Percentiles rank a stretch among this genome's conserved stretches.
Conservation (phyloP, 2,113 vertebrate genomes). For the Acrocephalus kingi region DNA sequence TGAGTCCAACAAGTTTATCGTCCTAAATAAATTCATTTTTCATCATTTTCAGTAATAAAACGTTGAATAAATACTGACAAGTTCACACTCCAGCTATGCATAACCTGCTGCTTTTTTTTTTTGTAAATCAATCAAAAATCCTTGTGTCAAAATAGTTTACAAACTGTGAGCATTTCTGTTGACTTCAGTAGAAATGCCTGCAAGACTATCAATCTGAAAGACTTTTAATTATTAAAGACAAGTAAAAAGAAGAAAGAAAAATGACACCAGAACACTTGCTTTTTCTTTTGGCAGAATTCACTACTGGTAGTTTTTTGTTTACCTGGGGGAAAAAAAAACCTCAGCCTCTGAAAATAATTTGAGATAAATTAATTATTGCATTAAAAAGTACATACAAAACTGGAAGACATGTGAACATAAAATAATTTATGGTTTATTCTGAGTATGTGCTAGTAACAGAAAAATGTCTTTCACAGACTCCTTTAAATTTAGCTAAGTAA, state of each 20-base stretch:
- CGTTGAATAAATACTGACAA: background rate
- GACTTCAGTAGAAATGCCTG: background rate
- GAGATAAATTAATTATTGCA: background rate
- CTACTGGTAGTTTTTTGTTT: background rate
- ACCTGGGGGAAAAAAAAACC: background rate
- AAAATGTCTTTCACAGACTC: background rate
- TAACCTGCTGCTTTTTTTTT: background rate
- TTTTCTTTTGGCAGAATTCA: background rate
- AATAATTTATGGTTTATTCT: background rate
- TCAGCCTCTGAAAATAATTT: background rate
- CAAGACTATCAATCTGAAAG: background rate
- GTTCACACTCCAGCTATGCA: background rate
- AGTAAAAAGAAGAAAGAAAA: background rate
- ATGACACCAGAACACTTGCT: background rate
- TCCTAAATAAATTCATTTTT: background rate
- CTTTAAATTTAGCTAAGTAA: background rate
- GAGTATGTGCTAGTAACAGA: background rate
- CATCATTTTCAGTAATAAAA: background rate
- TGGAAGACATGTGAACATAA: fast-evolving
- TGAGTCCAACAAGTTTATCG: background rate
- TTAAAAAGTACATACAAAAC: background rate
- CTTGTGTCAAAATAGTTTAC: background rate
- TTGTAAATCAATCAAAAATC: background rate
- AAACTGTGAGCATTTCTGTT: background rate
- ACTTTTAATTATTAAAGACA: background rate